Conservation (phyloP, 2,113 vertebrate genomes). For the Phalacrocorax aristotelis region DNA sequence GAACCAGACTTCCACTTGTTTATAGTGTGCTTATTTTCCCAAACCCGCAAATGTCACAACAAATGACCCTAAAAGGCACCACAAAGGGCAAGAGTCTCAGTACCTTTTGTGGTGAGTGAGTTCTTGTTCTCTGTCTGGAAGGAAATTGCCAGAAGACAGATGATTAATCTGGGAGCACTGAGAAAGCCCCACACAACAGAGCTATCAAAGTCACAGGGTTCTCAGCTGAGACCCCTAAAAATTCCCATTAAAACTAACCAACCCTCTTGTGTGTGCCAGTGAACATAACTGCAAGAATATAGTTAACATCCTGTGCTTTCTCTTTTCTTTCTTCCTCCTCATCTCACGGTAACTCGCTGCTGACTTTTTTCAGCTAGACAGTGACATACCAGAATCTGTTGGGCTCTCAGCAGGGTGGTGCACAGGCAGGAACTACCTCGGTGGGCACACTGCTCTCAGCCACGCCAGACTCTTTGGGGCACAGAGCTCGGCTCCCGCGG, state of each 20-base stretch:
- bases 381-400: background rate
- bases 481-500: background rate
- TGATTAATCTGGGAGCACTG: background rate
- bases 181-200: background rate
- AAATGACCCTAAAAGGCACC: constrained; percentile 20
- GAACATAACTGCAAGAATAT: background rate
- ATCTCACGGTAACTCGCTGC: background rate
- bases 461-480: no score
- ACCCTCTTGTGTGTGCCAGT: background rate
- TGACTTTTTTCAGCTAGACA: background rate
- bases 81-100: constrained; percentile 29
- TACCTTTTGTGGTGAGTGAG: background rate
- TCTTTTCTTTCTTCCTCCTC: background rate
- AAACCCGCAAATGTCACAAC: constrained; percentile 9
- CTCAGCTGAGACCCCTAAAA: background rate
- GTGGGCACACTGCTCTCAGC: background rate
- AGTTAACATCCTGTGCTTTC: background rate
- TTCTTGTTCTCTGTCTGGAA: background rate
- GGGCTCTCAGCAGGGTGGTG: background rate
- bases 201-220: background rate
- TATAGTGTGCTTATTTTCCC: background rate
- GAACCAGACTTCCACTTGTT: background rate
- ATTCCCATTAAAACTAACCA: background rate
- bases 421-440: background rate
- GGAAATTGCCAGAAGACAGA: background rate